These are phyloP conservation scores for Chrosomus eos DNA, from an alignment of 2,797 vertebrate species.

Conservation along the genomic window DNA sequence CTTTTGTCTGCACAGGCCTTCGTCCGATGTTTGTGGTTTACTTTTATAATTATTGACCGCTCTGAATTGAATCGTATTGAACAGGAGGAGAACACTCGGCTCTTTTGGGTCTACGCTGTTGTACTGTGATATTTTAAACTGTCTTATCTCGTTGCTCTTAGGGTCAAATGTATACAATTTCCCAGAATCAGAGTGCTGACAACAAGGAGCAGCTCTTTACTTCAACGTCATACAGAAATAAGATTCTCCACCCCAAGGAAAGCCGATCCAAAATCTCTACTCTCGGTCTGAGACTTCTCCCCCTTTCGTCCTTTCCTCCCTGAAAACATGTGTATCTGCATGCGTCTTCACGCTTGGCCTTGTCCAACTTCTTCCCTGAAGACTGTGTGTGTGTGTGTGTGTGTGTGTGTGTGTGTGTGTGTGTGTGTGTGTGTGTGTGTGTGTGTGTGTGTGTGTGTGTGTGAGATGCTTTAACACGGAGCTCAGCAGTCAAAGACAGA, in stretches of 20 bases:
- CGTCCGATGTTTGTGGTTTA: constrained; percentile 3
- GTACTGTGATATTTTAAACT: constrained; percentile 25
- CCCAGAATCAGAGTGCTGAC: neutral
- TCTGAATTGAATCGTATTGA: constrained; percentile 61
- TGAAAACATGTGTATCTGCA: constrained; percentile 42
- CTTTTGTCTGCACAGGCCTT: neutral
- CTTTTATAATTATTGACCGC: constrained; percentile 63
- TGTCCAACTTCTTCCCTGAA: constrained; percentile 37
- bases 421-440: neutral
- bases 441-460: neutral
- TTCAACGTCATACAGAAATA: neutral
- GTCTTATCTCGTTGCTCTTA: constrained; percentile 18
- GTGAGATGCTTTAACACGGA: neutral
- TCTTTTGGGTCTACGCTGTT: constrained; percentile 10
- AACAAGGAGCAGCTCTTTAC: neutral
- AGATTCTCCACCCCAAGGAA: constrained; percentile 18
- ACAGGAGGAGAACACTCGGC: constrained; percentile 61
- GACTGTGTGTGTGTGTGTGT: constrained; percentile 3
- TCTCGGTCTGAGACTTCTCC: constrained; percentile 28
- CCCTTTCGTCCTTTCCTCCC: neutral
- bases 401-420: neutral
- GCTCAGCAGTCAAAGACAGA: constrained; percentile 44
- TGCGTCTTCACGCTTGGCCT: constrained; percentile 48
- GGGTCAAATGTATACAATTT: constrained; percentile 25
- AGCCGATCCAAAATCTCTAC: constrained; percentile 26